Base-by-base conservation (phyloP, 1,140 invertebrate species). In the Amyelois transitella region DNA sequence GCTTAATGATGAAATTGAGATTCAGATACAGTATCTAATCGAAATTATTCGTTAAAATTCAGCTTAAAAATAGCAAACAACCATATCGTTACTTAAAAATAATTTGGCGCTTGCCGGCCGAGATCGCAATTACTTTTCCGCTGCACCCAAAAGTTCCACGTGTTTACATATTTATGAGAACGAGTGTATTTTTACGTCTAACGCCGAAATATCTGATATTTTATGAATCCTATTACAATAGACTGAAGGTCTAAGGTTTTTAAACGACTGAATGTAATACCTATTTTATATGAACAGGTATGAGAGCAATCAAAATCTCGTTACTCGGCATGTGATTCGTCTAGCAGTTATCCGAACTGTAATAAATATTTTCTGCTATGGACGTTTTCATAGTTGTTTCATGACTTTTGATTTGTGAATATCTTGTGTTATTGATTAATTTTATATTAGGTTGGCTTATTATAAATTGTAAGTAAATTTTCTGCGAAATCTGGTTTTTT, bases 241-340 rank as follows among this genome's bases (percentile, higher is more conserved):
- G 32, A 4, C n/a, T 3, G n/a, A 38, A 38, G 17, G n/a, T 12
- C 32, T 14, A 38, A 51, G 12, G 18, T 12, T n/a, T 18, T 28
- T 28, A 38, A n/a, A n/a, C n/a, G 47, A 48, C 45, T 21, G 45
- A 2, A 48, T n/a, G 18, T 48, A 48, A 48, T 48, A 48, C 12
- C 45, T n/a, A 14, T 38, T 28, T n/a, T 52, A 28, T 20, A 43
- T 38, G 25, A 28, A 52, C 18, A 43, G 18, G 51, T 8, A 43
- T 18, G 6, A 24, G 51, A 54, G 47, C 48, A 53, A 57, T 57
- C 55, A 57, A 57, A 57, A 45, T 25, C 49, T 57, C 47, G 51
- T 53, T 60, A 54, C 52, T 21, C 18, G 21, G 44, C 18, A 21
- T 21, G 45, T 48, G 45, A 48, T 48, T 48, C n/a, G 32, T 38